phyloP scores from a whole-genome alignment of 1,140 invertebrate genomes.

The Carcinoscorpius rotundicauda region DNA sequence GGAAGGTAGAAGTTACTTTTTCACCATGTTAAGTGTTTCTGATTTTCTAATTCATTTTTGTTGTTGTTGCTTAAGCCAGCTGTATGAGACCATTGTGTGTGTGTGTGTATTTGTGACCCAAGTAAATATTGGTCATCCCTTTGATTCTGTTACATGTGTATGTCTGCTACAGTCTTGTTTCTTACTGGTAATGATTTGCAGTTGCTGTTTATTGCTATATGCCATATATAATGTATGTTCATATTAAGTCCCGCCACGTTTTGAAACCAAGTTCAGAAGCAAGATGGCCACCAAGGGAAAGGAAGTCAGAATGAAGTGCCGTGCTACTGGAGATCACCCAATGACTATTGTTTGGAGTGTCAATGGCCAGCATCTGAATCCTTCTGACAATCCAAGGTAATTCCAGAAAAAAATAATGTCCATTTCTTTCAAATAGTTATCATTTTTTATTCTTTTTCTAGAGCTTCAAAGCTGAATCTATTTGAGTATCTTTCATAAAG shows the following conservation, averaged over 20 bases:
- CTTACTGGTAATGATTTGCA: background rate
- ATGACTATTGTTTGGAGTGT: slow-evolving; percentile 34
- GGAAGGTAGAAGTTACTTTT: no score
- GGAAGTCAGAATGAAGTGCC: slow-evolving; percentile 33
- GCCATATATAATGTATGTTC: slow-evolving; percentile 2
- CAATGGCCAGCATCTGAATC: slow-evolving; percentile 24
- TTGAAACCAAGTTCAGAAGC: slow-evolving; percentile 22
- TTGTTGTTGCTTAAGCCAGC: no score
- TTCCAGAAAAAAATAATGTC: background rate
- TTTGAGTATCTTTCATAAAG: no score
- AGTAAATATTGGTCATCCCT: no score
- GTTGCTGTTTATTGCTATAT: slow-evolving; percentile 1
- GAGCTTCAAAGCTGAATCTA: no score
- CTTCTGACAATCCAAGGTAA: slow-evolving; percentile 22
- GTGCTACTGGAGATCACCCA: slow-evolving; percentile 33
- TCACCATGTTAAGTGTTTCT: no score
- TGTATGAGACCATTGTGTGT: no score
- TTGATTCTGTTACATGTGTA: no score
- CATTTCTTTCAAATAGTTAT: background rate
- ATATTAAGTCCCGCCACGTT: slow-evolving; percentile 26
- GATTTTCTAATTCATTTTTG: no score
- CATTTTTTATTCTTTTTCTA: no score
- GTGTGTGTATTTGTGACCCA: no score
- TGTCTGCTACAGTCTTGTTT: no score
- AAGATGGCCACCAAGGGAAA: slow-evolving; percentile 27